Evolutionary conservation across 2,888 invertebrate species (phyloP).

Genomic region (Tuberolachnus salignus): DNA sequence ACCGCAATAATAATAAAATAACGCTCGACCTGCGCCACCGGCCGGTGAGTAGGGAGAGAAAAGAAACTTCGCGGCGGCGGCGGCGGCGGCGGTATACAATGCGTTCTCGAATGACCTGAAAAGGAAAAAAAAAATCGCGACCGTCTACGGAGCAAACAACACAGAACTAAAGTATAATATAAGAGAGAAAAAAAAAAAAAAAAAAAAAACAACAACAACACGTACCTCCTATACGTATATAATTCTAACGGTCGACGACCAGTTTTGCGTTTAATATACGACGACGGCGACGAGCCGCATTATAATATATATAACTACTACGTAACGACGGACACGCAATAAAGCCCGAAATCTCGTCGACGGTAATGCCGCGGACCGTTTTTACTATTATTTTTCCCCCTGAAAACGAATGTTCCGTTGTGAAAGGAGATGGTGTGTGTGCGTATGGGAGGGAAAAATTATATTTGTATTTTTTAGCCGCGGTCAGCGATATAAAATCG

Average conservation of each 20-base stretch:
- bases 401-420: no score
- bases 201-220: no score
- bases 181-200: no score
- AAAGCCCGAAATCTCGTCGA: neutral
- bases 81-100: neutral
- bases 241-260: neutral
- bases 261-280: neutral
- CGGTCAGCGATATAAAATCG: no score
- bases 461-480: no score
- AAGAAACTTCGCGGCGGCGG: slow-evolving; percentile 25
- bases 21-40: neutral
- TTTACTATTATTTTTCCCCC: no score
- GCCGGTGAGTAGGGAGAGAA: slow-evolving; percentile 1
- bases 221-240: neutral
- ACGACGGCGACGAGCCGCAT: neutral
- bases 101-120: slow-evolving; percentile 41
- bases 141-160: neutral
- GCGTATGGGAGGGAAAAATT: no score
- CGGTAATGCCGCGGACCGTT: no score
- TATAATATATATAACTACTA: no score
- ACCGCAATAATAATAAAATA: slow-evolving; percentile 34
- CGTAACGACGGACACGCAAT: no score
- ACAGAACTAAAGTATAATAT: no score
- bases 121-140: slow-evolving; percentile 31
- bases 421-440: no score